These are phyloP conservation scores for Drosophila pegasa DNA, from an alignment of 2,888 invertebrate species.

Conservation along the genomic window DNA sequence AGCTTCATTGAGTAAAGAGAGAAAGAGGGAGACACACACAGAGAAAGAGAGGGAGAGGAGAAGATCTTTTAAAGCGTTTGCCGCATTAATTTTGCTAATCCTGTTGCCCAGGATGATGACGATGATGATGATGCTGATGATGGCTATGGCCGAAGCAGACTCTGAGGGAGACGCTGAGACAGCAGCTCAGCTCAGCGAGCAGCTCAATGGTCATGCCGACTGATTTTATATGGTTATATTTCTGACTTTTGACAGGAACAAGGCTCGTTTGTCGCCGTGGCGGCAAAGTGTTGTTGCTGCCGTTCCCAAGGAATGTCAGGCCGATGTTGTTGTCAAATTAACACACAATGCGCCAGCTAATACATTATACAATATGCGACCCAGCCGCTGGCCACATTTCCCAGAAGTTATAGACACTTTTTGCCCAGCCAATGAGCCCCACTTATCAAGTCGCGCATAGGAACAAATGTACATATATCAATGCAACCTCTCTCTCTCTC, in stretches of 20 bases:
- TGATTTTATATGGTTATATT: slow-evolving; percentile 78
- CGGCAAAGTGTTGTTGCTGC: slow-evolving; percentile 64
- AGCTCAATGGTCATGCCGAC: slow-evolving; percentile 69
- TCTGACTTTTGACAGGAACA: slow-evolving; percentile 77
- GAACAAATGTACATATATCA: slow-evolving; percentile 37
- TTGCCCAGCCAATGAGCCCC: slow-evolving; percentile 20
- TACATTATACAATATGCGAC: slow-evolving; percentile 72
- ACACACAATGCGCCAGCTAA: slow-evolving; percentile 76
- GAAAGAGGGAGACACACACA: neutral
- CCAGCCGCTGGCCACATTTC: slow-evolving; percentile 47
- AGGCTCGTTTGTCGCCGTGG: slow-evolving; percentile 72
- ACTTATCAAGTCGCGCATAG: slow-evolving; percentile 12
- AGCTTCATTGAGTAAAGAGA: slow-evolving; percentile 36
- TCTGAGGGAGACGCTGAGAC: slow-evolving; percentile 34
- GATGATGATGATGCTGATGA: slow-evolving; percentile 23
- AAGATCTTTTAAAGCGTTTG: slow-evolving; percentile 46
- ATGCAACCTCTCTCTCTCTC: neutral
- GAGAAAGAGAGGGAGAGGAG: neutral
- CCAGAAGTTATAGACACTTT: slow-evolving; percentile 67
- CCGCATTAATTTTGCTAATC: slow-evolving; percentile 75
- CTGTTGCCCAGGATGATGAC: slow-evolving; percentile 53
- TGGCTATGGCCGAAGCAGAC: slow-evolving; percentile 22
- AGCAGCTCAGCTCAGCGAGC: slow-evolving; percentile 48
- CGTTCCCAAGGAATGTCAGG: slow-evolving; percentile 64
- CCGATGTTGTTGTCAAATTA: slow-evolving; percentile 66